Evolutionary conservation across 1,140 invertebrate species (phyloP).

Genomic region (Diabrotica undecimpunctata): DNA sequence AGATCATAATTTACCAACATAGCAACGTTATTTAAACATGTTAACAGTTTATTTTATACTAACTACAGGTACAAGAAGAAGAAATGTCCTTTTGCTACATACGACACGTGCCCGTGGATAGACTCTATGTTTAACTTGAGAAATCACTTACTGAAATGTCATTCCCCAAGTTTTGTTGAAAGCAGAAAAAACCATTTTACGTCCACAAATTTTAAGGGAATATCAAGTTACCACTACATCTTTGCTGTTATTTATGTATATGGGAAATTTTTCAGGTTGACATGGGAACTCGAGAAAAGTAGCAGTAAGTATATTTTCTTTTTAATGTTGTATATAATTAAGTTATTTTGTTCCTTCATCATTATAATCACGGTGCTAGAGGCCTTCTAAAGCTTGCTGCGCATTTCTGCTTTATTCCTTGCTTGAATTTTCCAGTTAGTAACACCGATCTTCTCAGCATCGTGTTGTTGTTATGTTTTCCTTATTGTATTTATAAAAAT

Average conservation of each 20-base stretch:
- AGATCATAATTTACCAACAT: too few species aligned
- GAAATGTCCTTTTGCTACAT: not conserved
- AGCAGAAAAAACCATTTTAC: not conserved
- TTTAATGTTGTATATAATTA: not conserved
- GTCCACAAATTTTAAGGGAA: not conserved
- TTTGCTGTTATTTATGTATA: constrained; percentile 3
- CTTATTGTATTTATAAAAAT: too few species aligned
- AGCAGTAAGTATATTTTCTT: constrained; percentile 4
- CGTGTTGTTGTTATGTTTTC: too few species aligned
- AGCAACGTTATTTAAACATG: too few species aligned
- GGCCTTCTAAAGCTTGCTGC: too few species aligned
- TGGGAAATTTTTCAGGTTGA: constrained; percentile 4
- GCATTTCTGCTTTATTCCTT: too few species aligned
- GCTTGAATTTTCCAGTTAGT: too few species aligned
- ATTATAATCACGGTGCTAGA: too few species aligned
- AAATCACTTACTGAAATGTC: not conserved
- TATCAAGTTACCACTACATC: constrained; percentile 4
- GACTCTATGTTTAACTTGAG: not conserved
- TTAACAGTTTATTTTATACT: too few species aligned
- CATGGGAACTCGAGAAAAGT: constrained; percentile 6
- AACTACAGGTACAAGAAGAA: not conserved
- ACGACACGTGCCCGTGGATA: constrained; percentile 3
- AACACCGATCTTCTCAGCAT: too few species aligned
- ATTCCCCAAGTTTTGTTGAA: not conserved
- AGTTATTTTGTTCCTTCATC: too few species aligned